A percentile compares a stretch with the other conserved stretches of the same genome.
Evolutionary conservation across 2,888 invertebrate species (phyloP).

Genomic region (Axea sp.): DNA sequence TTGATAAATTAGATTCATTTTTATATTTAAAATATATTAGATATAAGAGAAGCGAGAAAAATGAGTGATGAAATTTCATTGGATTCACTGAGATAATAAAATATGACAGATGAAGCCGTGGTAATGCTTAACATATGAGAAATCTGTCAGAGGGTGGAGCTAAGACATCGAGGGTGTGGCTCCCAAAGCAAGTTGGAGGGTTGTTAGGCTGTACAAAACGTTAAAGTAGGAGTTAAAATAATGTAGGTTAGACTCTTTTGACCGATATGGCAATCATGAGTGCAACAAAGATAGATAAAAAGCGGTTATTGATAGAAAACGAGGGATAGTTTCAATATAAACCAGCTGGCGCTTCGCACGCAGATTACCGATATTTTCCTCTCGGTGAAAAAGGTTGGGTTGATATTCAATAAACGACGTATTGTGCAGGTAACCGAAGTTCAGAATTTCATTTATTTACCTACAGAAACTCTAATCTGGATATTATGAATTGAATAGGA

Average conservation of each 20-base stretch:
- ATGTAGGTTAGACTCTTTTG: slow-evolving; percentile 72
- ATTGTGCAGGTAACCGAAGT: no score
- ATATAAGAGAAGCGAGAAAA: background rate
- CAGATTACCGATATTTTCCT: slow-evolving; percentile 68
- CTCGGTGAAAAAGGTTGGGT: slow-evolving; percentile 33
- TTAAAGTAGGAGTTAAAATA: slow-evolving; percentile 69
- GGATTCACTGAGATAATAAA: slow-evolving; percentile 38
- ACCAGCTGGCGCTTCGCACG: slow-evolving; percentile 76
- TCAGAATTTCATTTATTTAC: no score
- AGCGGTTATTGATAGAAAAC: slow-evolving; percentile 55
- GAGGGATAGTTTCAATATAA: slow-evolving; percentile 75
- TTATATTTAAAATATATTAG: no score
- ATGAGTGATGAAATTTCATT: slow-evolving; percentile 29
- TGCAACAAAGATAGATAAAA: slow-evolving; percentile 42
- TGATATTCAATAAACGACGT: slow-evolving; percentile 29
- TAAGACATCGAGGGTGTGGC: slow-evolving; percentile 73
- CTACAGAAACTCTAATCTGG: no score
- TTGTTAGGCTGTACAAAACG: slow-evolving; percentile 69
- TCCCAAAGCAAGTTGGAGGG: slow-evolving; percentile 69
- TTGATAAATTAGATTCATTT: no score
- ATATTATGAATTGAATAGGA: no score
- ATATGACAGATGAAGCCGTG: slow-evolving; percentile 49
- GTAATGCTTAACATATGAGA: slow-evolving; percentile 46
- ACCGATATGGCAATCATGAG: slow-evolving; percentile 19
- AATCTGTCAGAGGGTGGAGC: slow-evolving; percentile 72